Evolutionary conservation across 2,113 vertebrate species (phyloP).

Genomic region (Leptocoma aspasia): DNA sequence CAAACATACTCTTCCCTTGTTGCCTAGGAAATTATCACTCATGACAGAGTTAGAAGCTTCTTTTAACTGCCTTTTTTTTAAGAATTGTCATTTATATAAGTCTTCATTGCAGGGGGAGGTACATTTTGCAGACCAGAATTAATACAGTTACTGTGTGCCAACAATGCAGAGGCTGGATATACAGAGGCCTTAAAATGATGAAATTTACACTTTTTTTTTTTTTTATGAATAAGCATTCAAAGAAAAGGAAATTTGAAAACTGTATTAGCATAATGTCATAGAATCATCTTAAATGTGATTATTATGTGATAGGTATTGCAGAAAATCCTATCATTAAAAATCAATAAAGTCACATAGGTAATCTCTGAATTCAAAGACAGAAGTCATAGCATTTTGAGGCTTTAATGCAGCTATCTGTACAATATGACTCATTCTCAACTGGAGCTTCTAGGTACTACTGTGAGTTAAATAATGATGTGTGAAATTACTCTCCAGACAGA

Average conservation of each 20-base stretch:
- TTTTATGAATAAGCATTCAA: not conserved
- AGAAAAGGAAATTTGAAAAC: slow-evolving; percentile 1
- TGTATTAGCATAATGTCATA: not conserved
- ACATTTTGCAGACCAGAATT: not conserved
- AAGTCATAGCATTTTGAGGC: not conserved
- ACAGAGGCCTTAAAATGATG: not conserved
- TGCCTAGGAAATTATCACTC: slow-evolving; percentile 65
- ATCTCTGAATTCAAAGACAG: not conserved
- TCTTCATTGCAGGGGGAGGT: not conserved
- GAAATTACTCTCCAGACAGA: not conserved
- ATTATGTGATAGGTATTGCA: not conserved
- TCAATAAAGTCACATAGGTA: not conserved
- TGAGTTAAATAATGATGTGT: not conserved
- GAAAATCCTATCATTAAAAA: not conserved
- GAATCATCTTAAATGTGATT: not conserved
- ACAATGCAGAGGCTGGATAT: not conserved
- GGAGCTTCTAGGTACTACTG: not conserved
- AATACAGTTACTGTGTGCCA: not conserved
- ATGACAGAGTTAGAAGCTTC: slow-evolving; percentile 20
- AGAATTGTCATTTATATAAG: not conserved
- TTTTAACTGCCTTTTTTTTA: not conserved
- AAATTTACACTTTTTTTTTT: not conserved
- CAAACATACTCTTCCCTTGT: slow-evolving; percentile 31
- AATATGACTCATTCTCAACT: not conserved
- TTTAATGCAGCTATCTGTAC: not conserved